A percentile compares a stretch with the other conserved stretches of the same genome.
These are phyloP conservation scores for Sebastes jordani DNA, from an alignment of 2,797 vertebrate genomes.

Conservation along the genomic window DNA sequence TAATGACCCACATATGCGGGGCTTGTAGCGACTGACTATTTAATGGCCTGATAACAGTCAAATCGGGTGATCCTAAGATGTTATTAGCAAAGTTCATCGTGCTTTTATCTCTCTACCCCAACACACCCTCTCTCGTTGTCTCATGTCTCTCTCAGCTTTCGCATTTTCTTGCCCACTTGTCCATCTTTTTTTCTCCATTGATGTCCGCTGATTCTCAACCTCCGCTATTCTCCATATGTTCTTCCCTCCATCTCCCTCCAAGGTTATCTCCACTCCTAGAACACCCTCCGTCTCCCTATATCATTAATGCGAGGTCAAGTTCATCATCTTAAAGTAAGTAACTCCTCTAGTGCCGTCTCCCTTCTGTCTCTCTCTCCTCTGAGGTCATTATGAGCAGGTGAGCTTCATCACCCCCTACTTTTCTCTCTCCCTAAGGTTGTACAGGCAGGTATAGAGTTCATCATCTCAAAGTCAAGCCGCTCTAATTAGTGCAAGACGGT, in stretches of 20 bases:
- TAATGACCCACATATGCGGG: no score
- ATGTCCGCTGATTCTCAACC: neutral
- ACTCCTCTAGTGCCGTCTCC: neutral
- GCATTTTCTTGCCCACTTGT: neutral
- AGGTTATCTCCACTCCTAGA: conserved; percentile 14
- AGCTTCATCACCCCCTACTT: conserved; percentile 15
- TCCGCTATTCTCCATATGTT: neutral
- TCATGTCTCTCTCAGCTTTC: conserved; percentile 6
- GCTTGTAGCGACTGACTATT: no score
- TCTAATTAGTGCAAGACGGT: conserved; percentile 63
- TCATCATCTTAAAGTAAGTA: conserved; percentile 32
- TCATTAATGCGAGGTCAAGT: conserved; percentile 46
- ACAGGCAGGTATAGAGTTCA: conserved; percentile 50
- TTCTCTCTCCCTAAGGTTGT: conserved; percentile 37
- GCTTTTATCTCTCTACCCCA: neutral
- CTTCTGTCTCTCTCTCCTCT: conserved; percentile 1
- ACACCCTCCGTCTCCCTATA: neutral
- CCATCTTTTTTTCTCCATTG: neutral
- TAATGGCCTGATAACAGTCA: no score
- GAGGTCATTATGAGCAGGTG: conserved; percentile 40
- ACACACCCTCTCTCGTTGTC: neutral
- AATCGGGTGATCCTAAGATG: neutral
- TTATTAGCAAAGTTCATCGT: conserved; percentile 23
- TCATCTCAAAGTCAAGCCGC: conserved; percentile 58
- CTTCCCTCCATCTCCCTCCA: conserved; percentile 3